Evolutionary conservation across 1,140 invertebrate genomes (phyloP).

Genomic region (Bombus ignitus): DNA sequence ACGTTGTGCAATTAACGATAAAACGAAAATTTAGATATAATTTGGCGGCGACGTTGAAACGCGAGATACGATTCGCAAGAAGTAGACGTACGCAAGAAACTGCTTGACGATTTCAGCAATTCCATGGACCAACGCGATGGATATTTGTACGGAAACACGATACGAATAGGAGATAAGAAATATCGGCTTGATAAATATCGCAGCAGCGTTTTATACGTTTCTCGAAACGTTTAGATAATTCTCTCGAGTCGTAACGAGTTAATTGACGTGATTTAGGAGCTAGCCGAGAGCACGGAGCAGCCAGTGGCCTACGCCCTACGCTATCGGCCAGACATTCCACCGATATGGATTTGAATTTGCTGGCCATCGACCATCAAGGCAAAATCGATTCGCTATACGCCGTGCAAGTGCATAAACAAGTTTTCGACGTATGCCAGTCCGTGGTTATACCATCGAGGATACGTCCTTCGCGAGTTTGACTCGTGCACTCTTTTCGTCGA

Average conservation of each 20-base stretch:
- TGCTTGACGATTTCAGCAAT: too few species aligned
- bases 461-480: constrained; percentile 19
- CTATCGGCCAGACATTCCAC: not conserved
- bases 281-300: too few species aligned
- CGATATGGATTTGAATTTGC: constrained; percentile 17
- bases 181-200: not conserved
- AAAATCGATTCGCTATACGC: constrained; percentile 34
- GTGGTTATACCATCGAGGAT: not conserved
- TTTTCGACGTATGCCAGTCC: constrained; percentile 14
- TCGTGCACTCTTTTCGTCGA: not conserved
- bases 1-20: too few species aligned
- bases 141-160: rapidly evolving
- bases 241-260: not conserved
- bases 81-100: too few species aligned
- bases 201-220: too few species aligned
- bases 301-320: not conserved
- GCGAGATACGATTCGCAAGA: too few species aligned
- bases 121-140: too few species aligned
- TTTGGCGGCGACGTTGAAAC: too few species aligned
- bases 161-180: too few species aligned
- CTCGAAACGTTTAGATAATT: not conserved
- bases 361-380: constrained; percentile 7
- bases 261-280: not conserved
- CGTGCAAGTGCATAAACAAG: not conserved
- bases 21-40: too few species aligned